phyloP scores from a whole-genome alignment of 2,888 invertebrate genomes.

The Parochlus steinenii region DNA sequence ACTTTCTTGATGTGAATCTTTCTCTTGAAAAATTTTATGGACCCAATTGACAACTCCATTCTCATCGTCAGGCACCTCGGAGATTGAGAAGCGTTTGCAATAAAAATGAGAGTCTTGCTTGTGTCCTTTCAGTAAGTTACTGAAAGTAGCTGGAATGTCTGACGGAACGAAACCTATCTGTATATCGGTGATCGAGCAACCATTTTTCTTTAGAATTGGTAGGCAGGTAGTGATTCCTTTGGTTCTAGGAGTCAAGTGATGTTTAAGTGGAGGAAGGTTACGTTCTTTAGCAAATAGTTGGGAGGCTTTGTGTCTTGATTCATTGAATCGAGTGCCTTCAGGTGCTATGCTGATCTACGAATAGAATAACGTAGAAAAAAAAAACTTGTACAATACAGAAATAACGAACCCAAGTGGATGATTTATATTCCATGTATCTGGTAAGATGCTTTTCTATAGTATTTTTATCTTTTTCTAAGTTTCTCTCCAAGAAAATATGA shows the following conservation, averaged over 20 bases:
- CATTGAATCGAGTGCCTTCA: slow-evolving; percentile 79
- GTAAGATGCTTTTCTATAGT: no score
- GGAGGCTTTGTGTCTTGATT: slow-evolving; percentile 61
- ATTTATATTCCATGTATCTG: no score
- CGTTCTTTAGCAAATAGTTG: slow-evolving; percentile 63
- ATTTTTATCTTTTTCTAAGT: no score
- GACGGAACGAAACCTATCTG: slow-evolving; percentile 43
- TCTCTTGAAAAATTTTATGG: slow-evolving; percentile 1
- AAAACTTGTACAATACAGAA: no score
- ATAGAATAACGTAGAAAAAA: no score
- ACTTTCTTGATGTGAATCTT: slow-evolving; percentile 1
- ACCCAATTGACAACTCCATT: slow-evolving; percentile 30
- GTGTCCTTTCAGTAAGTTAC: slow-evolving; percentile 49
- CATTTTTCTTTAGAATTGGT: slow-evolving; percentile 54
- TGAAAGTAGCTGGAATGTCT: slow-evolving; percentile 47
- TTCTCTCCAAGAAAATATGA: no score
- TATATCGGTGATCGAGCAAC: slow-evolving; percentile 53
- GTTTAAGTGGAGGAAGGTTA: slow-evolving; percentile 59
- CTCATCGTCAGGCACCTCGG: slow-evolving; percentile 48
- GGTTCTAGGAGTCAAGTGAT: slow-evolving; percentile 70
- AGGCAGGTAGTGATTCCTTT: slow-evolving; percentile 71
- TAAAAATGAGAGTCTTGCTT: slow-evolving; percentile 50
- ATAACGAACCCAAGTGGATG: no score
- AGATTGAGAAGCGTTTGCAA: slow-evolving; percentile 59
- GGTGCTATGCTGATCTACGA: slow-evolving; percentile 68